phyloP scores from a whole-genome alignment of 2,888 invertebrate genomes.

The Sabatieria punctata region DNA sequence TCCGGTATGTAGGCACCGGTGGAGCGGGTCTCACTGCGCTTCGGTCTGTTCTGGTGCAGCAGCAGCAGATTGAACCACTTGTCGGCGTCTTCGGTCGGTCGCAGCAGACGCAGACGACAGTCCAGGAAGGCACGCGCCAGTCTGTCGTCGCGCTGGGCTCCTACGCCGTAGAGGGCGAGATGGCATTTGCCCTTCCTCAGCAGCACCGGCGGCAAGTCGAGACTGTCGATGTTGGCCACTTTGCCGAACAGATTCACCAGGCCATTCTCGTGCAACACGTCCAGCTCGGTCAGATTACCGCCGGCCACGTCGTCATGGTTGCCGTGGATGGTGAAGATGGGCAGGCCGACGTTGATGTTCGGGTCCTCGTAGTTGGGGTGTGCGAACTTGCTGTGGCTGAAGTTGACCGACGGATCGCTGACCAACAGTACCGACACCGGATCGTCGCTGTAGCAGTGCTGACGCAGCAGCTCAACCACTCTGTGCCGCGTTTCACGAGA shows the following conservation, averaged over 20 bases:
- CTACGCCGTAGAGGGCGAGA: constrained; percentile 78
- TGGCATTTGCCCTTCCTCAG: constrained; percentile 56
- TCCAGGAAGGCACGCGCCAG: not conserved
- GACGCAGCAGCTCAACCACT: constrained; percentile 54
- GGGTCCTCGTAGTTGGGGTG: constrained; percentile 81
- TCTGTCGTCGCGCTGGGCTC: constrained; percentile 77
- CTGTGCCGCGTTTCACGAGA: constrained; percentile 54
- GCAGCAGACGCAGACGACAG: constrained; percentile 18
- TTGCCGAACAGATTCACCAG: constrained; percentile 91
- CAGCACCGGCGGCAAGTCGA: constrained; percentile 35
- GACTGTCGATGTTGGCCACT: constrained; percentile 46
- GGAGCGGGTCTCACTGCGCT: constrained; percentile 42
- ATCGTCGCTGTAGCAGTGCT: constrained; percentile 43
- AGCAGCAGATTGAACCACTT: constrained; percentile 81
- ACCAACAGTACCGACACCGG: constrained; percentile 54
- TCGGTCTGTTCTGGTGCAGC: constrained; percentile 82
- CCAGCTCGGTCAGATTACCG: constrained; percentile 53
- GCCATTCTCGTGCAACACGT: constrained; percentile 54
- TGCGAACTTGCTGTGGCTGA: constrained; percentile 46
- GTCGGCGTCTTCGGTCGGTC: constrained; percentile 36
- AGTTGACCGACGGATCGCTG: constrained; percentile 64
- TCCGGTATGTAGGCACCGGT: constrained; percentile 58
- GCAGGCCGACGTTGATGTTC: constrained; percentile 75
- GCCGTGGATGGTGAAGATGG: constrained; percentile 87
- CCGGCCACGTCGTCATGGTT: constrained; percentile 80